phyloP scores from a whole-genome alignment of 1,140 invertebrate genomes.

The Alviniconcha marisindica region DNA sequence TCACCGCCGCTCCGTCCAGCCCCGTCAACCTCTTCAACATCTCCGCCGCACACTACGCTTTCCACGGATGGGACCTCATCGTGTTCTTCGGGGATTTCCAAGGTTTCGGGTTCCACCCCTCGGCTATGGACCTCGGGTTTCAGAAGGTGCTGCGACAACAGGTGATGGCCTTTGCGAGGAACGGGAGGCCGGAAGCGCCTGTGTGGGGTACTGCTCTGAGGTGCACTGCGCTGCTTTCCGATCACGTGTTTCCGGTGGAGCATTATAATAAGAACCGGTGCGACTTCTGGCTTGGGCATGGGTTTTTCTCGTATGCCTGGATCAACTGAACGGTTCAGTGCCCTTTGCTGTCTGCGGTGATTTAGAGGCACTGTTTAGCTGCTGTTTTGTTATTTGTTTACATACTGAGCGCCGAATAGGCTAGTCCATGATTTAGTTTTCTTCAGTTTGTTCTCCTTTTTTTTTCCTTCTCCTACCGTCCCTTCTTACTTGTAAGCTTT shows the following conservation, averaged over 20 bases:
- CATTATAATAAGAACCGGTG: conserved; percentile 38
- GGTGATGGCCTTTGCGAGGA: conserved; percentile 54
- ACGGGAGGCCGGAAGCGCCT: conserved; percentile 49
- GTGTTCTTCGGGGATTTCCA: conserved; percentile 62
- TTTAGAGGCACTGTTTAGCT: background rate
- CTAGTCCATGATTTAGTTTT: too few relatives aligned
- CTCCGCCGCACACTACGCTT: conserved; percentile 44
- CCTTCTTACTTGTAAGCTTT: too few relatives aligned
- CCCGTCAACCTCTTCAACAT: conserved; percentile 51
- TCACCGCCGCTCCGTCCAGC: conserved; percentile 51
- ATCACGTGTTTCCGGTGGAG: conserved; percentile 18
- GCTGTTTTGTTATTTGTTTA: background rate
- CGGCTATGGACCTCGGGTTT: conserved; percentile 52
- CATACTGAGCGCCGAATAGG: too few relatives aligned
- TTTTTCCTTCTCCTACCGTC: too few relatives aligned
- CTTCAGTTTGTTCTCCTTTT: too few relatives aligned
- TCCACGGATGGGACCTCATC: conserved; percentile 63
- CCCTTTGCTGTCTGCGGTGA: too few relatives aligned
- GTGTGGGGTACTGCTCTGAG: conserved; percentile 48
- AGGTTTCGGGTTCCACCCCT: conserved; percentile 49
- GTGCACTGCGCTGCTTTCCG: conserved; percentile 44
- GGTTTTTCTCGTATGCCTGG: background rate
- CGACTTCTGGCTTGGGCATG: conserved; percentile 40
- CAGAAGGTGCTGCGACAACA: conserved; percentile 53
- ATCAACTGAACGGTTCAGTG: too few relatives aligned